These are phyloP conservation scores for Nebria salina DNA, from an alignment of 2,888 invertebrate genomes.

Conservation along the genomic window DNA sequence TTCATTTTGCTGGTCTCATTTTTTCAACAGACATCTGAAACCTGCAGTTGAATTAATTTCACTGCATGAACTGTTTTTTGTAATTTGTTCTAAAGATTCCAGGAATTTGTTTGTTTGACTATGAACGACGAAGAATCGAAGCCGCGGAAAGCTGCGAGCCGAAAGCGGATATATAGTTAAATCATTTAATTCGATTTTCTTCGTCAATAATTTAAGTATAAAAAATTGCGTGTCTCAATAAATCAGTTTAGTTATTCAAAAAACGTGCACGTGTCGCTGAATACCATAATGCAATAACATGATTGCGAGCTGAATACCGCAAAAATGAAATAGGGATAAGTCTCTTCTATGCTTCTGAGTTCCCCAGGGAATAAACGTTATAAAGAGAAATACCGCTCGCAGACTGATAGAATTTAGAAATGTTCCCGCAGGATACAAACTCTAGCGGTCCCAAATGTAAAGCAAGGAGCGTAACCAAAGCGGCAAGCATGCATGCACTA, in stretches of 20 bases:
- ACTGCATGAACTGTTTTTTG: conserved; percentile 16
- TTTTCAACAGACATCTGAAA: not conserved
- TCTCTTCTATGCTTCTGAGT: conserved; percentile 30
- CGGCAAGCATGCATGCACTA: conserved; percentile 19
- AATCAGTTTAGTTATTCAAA: conserved; percentile 41
- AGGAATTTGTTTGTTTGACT: conserved; percentile 8
- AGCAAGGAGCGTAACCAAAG: conserved; percentile 37
- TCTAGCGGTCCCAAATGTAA: conserved; percentile 44
- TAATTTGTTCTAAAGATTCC: conserved; percentile 14
- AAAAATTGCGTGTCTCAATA: conserved; percentile 31
- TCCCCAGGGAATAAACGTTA: conserved; percentile 38
- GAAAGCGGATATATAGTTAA: not conserved
- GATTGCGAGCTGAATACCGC: conserved; percentile 41
- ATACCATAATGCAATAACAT: conserved; percentile 42
- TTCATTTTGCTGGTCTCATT: not conserved
- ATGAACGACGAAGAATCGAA: not conserved
- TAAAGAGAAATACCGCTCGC: conserved; percentile 42
- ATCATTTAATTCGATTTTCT: not conserved
- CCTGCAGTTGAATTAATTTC: conserved; percentile 5
- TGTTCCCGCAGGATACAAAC: conserved; percentile 45
- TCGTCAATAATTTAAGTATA: not conserved
- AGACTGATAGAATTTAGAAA: conserved; percentile 46
- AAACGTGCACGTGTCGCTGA: conserved; percentile 36
- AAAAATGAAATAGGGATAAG: conserved; percentile 45
- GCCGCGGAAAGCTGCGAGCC: not conserved